Evolutionary conservation across 2,113 vertebrate species (phyloP).

Genomic region (Dinomys branickii): DNA sequence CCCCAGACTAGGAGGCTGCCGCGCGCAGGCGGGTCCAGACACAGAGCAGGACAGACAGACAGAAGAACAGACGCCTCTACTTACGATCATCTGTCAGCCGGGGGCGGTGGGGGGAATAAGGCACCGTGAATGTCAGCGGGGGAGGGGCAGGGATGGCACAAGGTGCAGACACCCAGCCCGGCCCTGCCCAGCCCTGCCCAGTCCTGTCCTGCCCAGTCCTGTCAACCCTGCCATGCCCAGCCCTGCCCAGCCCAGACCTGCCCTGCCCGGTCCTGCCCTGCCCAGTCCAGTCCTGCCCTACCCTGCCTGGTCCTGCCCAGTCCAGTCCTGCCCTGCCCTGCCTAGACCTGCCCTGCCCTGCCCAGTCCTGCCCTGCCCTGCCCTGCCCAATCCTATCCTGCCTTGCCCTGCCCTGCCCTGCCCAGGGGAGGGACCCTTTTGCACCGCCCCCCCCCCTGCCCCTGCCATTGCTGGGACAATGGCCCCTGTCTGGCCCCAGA

Average conservation of each 20-base stretch:
- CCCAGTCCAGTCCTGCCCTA: neutral
- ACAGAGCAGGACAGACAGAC: constrained; percentile 93
- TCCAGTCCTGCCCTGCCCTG: no score
- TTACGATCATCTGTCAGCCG: constrained; percentile 99
- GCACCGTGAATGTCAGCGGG: constrained; percentile 63
- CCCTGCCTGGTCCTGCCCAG: neutral
- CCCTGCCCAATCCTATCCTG: neutral
- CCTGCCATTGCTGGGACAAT: neutral
- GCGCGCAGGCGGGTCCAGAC: constrained; percentile 81
- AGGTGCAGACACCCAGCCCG: neutral
- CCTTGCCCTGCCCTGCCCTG: neutral
- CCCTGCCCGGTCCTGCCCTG: neutral
- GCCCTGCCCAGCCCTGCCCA: neutral
- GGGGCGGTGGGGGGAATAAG: constrained; percentile 71
- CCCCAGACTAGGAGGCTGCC: constrained; percentile 75
- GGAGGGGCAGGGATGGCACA: neutral
- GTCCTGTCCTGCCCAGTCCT: neutral
- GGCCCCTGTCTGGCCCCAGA: neutral
- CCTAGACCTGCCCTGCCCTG: no score
- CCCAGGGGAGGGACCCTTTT: neutral
- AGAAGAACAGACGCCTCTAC: constrained; percentile 96
- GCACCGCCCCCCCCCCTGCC: neutral
- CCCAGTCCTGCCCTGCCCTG: no score
- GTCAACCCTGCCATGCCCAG: no score
- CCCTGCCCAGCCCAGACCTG: no score